Evolutionary conservation across 2,113 vertebrate species (phyloP).

Genomic region (Daubentonia madagascariensis): DNA sequence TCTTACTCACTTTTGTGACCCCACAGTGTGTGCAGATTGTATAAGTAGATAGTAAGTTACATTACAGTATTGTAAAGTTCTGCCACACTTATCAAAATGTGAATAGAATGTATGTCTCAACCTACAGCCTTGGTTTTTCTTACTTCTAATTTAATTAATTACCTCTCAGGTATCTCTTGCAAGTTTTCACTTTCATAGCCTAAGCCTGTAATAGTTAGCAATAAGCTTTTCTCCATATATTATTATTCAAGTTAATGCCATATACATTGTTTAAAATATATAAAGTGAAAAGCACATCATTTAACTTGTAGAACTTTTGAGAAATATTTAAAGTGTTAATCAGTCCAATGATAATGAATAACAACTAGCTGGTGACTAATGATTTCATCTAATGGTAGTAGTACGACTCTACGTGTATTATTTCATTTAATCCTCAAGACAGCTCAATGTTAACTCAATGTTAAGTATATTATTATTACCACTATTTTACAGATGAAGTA

Average conservation of each 20-base stretch:
- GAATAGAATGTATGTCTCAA: background rate
- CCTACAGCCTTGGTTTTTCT: background rate
- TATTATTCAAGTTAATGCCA: background rate
- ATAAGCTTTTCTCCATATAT: background rate
- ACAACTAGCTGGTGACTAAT: background rate
- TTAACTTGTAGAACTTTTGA: background rate
- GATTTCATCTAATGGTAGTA: background rate
- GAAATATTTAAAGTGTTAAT: background rate
- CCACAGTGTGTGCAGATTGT: accelerated
- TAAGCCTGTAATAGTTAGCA: background rate
- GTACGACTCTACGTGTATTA: no score
- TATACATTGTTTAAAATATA: background rate
- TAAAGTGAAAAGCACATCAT: background rate
- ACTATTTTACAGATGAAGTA: background rate
- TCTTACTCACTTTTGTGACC: background rate
- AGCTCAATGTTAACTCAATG: background rate
- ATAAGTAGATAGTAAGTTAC: background rate
- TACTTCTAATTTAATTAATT: background rate
- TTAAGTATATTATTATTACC: background rate
- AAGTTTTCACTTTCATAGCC: background rate
- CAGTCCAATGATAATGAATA: background rate
- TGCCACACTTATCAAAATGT: background rate
- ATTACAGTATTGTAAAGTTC: background rate
- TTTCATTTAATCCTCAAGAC: background rate
- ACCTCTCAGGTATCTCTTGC: background rate